phyloP scores from a whole-genome alignment of 1,140 invertebrate genomes.

The Sminthurinus signatus region DNA sequence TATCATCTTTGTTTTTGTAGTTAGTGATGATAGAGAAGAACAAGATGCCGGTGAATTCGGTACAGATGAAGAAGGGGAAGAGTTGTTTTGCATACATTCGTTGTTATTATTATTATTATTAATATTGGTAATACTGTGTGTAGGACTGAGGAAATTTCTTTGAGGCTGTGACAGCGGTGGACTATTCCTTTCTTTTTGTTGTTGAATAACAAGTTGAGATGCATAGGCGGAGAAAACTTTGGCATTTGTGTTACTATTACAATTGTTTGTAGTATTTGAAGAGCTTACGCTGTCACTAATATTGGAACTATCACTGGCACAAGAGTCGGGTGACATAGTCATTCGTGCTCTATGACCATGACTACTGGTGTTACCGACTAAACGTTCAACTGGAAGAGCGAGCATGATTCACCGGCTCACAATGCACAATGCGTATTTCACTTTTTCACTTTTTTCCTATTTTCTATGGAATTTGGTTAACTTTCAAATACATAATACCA shows the following conservation, averaged over 20 bases:
- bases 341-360: constrained; percentile 13
- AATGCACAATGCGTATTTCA: constrained; percentile 20
- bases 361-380: constrained; percentile 28
- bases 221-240: constrained; percentile 15
- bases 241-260: neutral
- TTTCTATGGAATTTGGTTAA: no score
- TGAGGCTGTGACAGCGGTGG: constrained; percentile 13
- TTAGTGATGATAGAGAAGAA: no score
- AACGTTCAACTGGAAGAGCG: constrained; percentile 36
- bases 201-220: neutral
- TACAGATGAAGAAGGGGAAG: neutral
- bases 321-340: constrained; percentile 35
- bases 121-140: neutral
- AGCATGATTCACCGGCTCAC: constrained; percentile 36
- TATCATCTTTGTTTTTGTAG: no score
- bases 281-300: constrained; percentile 14
- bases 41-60: neutral
- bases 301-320: constrained; percentile 30
- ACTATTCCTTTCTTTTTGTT: constrained; percentile 14
- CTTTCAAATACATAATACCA: no score
- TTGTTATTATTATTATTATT: neutral
- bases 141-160: no score
- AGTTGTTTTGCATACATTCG: neutral
- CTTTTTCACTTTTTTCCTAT: neutral
- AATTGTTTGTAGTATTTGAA: neutral